Percentiles rank a stretch among this genome's conserved stretches.
Evolutionary conservation across 2,797 vertebrate species (phyloP).

Genomic region (Rousettus madagascariensis): DNA sequence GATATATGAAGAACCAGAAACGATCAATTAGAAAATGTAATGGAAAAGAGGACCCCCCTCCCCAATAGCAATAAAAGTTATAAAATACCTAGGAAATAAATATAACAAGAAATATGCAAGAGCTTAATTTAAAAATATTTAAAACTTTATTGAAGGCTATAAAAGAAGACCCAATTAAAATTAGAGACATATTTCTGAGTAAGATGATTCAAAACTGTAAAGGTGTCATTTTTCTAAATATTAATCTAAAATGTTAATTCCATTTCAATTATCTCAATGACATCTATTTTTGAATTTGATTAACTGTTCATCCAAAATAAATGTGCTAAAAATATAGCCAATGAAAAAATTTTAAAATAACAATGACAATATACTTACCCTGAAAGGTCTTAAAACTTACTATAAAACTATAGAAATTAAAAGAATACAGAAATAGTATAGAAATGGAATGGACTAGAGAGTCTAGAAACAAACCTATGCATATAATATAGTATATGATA

Average conservation of each 20-base stretch:
- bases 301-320: background rate
- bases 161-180: background rate
- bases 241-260: background rate
- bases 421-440: background rate
- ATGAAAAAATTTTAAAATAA: background rate
- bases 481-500: background rate
- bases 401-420: background rate
- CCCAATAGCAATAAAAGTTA: background rate
- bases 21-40: background rate
- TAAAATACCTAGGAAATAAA: background rate
- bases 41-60: background rate
- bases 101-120: background rate
- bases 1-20: background rate
- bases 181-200: background rate
- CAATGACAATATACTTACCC: background rate
- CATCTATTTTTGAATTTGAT: constrained; percentile 26
- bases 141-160: background rate
- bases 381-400: background rate
- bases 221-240: constrained; percentile 22
- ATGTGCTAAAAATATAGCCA: background rate
- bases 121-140: background rate
- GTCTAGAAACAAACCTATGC: background rate
- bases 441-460: background rate
- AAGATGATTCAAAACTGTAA: background rate
- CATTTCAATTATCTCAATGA: background rate